Conservation (phyloP, 2,113 vertebrate genomes). For the Pandion haliaetus region DNA sequence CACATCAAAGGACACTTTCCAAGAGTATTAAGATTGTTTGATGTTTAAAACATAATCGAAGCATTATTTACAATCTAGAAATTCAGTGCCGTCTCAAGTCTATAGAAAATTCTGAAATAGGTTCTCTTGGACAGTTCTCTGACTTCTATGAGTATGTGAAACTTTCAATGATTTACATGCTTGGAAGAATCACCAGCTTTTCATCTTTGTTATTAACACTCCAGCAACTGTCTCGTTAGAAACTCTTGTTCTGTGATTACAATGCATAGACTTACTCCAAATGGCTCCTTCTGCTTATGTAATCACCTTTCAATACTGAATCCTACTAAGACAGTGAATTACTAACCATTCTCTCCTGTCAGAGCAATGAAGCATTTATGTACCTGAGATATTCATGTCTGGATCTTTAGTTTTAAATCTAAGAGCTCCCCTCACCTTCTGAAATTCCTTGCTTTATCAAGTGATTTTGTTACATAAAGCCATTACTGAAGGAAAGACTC, state of each 20-base stretch:
- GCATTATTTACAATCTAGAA: constrained; percentile 21
- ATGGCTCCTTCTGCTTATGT: not conserved
- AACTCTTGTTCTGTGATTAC: not conserved
- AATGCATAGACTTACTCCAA: not conserved
- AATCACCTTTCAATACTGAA: constrained; percentile 12
- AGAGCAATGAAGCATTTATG: constrained; percentile 35
- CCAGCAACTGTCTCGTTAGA: not conserved
- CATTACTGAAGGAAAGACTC: constrained; percentile 10
- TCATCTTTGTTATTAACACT: constrained; percentile 17
- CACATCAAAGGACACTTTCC: not conserved
- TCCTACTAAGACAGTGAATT: not conserved
- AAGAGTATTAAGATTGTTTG: not conserved
- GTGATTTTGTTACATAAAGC: constrained; percentile 40
- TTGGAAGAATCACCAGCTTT: constrained; percentile 5
- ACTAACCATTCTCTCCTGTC: not conserved
- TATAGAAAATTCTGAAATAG: not conserved
- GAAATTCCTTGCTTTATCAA: constrained; percentile 37
- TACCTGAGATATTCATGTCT: not conserved
- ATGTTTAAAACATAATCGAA: not conserved
- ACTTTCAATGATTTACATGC: not conserved
- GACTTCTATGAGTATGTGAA: not conserved
- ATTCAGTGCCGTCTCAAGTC: not conserved
- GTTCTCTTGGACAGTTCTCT: not conserved
- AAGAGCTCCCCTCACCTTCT: constrained; percentile 12
- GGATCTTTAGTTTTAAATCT: constrained; percentile 33